A percentile compares a stretch with the other conserved stretches of the same genome.
Evolutionary conservation across 1,140 invertebrate species (phyloP).

Genomic region (Drosophila elegans): DNA sequence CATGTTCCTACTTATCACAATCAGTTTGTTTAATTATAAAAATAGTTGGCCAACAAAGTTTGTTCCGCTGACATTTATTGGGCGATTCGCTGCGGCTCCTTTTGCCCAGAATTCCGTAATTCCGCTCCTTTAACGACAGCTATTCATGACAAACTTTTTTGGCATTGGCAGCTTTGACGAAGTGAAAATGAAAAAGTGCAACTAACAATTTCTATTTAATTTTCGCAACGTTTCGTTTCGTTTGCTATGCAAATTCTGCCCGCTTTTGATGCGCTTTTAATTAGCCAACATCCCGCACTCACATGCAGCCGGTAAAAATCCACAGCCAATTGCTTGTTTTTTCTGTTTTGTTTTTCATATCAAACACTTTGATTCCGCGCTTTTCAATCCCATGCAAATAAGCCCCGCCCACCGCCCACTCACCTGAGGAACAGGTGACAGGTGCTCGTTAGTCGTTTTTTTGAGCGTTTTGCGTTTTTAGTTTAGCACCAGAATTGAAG

Average conservation of each 20-base stretch:
- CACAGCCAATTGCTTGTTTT: conserved; percentile 67
- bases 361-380: conserved; percentile 68
- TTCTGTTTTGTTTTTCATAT: conserved; percentile 59
- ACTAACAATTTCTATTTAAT: conserved; percentile 74
- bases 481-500: conserved; percentile 70
- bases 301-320: conserved; percentile 50
- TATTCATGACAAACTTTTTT: conserved; percentile 64
- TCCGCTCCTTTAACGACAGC: conserved; percentile 34
- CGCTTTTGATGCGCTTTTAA: conserved; percentile 75
- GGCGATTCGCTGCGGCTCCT: conserved; percentile 34
- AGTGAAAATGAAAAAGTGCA: conserved; percentile 61
- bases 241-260: conserved; percentile 72
- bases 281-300: conserved; percentile 53
- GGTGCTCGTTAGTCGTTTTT: conserved; percentile 38
- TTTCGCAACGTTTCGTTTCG: conserved; percentile 66
- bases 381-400: conserved; percentile 70
- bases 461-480: conserved; percentile 72
- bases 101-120: neutral
- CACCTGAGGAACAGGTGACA: conserved; percentile 12
- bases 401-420: conserved; percentile 23
- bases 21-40: conserved; percentile 76
- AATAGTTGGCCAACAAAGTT: conserved; percentile 72
- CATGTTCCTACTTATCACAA: conserved; percentile 66
- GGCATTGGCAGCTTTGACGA: conserved; percentile 59
- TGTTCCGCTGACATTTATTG: conserved; percentile 69